Evolutionary conservation across 2,797 vertebrate species (phyloP), one percentile per base, ranked within the genome.

Genomic region (Carapus acus): DNA sequence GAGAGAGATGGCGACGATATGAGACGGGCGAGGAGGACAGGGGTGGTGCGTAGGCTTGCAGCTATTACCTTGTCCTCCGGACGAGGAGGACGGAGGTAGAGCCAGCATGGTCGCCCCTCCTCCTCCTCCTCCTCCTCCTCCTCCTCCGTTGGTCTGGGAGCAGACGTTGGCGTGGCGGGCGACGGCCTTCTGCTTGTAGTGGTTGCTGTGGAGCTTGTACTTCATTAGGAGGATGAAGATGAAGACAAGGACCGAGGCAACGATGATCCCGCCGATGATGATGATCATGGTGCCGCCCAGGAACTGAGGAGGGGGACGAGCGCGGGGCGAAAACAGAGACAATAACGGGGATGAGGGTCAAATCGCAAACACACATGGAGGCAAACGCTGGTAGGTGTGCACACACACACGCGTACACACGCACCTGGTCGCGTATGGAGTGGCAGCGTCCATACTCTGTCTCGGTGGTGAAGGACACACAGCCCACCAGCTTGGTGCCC

Each of bases 151-250:
- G 78, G 92, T 94, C 66, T 94, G 92, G 0, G 90, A 92, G 77
- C 91, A 93, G 43, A 90, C 89, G 7, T 91, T 88, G 57, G 67
- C 88, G 0, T 91, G 85, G 6, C 84, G 88, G 0, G 88, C 69
- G 0, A 76, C 58, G 0, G 82, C 66, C 63, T 91, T 90, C 58
- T 85, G 83, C 50, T 92, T 92, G 85, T 86, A 89, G 73, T 91
- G 90, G 81, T 87, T 87, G 42, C 86, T 89, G 83, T 93, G 91
- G 43, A 93, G 86, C 76, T 94, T 94, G 50, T 94, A 93, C 34
- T 92, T 91, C 89, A 93, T 90, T 51, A 94, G 84, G 9, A 94
- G 89, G 67, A 94, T 93, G 81, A 94, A 93, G 81, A 94, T 93
- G 78, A 94, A 94, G 44, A 94, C 92, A 0, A 94, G 84, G 3